Evolutionary conservation across 2,113 vertebrate species (phyloP).

Genomic region (Climacteris rufus): DNA sequence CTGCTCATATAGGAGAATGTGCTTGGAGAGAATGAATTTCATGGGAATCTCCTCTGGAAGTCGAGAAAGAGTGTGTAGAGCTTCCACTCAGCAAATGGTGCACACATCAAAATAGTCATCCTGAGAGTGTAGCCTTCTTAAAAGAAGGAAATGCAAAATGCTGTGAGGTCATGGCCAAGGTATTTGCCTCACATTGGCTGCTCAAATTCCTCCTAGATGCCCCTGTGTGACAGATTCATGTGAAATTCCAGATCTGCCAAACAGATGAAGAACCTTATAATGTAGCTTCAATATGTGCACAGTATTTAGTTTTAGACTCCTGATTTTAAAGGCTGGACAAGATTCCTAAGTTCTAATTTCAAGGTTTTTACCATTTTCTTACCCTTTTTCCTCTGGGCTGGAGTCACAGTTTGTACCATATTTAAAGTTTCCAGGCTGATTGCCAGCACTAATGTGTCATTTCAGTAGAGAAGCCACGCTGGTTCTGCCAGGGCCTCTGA

Average conservation of each 20-base stretch:
- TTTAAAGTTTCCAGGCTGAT: background rate
- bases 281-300: background rate
- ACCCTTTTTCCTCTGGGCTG: background rate
- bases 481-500: background rate
- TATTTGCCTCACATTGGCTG: background rate
- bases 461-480: background rate
- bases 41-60: background rate
- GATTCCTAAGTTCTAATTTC: background rate
- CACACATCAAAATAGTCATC: background rate
- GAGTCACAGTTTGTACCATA: background rate
- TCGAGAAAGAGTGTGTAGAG: background rate
- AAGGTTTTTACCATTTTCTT: background rate
- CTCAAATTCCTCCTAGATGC: background rate
- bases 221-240: background rate
- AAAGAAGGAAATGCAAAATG: background rate
- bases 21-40: background rate
- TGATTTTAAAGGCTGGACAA: background rate
- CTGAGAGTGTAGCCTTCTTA: background rate
- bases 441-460: background rate
- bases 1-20: background rate
- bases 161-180: background rate
- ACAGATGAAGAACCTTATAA: background rate
- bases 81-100: background rate
- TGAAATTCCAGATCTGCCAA: background rate
- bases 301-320: background rate